Base-by-base conservation (phyloP, 2,113 vertebrate species). In the Hippoglossus stenolepis region DNA sequence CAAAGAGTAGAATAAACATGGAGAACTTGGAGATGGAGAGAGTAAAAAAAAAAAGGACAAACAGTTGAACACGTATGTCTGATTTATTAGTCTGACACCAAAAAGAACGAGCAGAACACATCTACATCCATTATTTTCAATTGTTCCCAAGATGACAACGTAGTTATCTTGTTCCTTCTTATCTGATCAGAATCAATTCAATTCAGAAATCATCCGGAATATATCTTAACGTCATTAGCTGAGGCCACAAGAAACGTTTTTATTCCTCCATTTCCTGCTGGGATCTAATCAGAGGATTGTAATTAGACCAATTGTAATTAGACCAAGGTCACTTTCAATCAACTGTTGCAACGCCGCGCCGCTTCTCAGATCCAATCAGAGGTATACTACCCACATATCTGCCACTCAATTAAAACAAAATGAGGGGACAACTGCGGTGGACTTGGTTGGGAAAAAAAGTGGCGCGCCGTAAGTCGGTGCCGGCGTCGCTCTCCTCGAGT, bases 251-350 rank as follows among this genome's bases (percentile, higher is more conserved):
- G 78, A 63, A 75, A 78, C 65, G 38, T 77, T 70, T 31, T 51
- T 31, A 76, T 80, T 89, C 75, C 79, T 84, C 67, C 71, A 70
- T 70, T 85, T 90, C 77, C 86, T 87, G 76, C 84, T 59, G 75
- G 85, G 82, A 79, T 80, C 72, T 87, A 88, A 91, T 90, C 82
- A 90, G 83, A 76, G 70, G 84, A 86, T 82, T 87, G 75, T 90
- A 91, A 92, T 92, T 86, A 90, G 79, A 82, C 68, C 83, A 86
- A 79, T 87, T 87, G 83, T 91, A 91, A 90, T 93, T 91, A 91
- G 80, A 89, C 64, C 69, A 84, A 89, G 91, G 90, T 91, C 90
- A 90, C 85, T 86, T 92, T 91, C 90, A 92, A 90, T 92, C 87
- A 90, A 82, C 83, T 76, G 67, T 65, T 81, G 54, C 60, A 47